phyloP scores from a whole-genome alignment of 2,113 vertebrate species.

The Lamprotornis superbus region DNA sequence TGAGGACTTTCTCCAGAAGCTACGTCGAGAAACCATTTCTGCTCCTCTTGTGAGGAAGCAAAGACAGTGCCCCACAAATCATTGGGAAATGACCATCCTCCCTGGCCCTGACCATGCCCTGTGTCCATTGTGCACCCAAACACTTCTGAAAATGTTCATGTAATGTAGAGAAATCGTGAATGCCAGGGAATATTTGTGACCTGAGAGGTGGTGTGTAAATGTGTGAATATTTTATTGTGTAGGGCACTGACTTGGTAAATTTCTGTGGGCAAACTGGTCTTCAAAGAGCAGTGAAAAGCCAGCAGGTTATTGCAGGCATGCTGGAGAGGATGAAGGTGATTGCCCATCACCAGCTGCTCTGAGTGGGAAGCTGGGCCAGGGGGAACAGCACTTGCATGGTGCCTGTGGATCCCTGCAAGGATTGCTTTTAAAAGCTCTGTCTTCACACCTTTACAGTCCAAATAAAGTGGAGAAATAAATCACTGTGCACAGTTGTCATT shows the following conservation, averaged over 20 bases:
- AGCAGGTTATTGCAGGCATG: accelerated
- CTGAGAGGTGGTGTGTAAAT: background rate
- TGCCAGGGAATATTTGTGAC: accelerated
- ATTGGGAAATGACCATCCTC: background rate
- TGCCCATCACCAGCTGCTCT: background rate
- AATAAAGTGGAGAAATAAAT: constrained; percentile 47
- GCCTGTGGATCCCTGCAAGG: background rate
- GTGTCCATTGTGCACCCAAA: background rate
- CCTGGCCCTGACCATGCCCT: background rate
- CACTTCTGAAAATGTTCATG: accelerated
- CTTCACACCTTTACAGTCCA: constrained; percentile 2
- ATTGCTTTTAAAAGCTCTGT: background rate
- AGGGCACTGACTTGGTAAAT: background rate
- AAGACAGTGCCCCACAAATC: background rate
- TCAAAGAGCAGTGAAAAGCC: background rate
- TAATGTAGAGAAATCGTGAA: background rate
- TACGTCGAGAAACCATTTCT: background rate
- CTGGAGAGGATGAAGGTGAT: background rate
- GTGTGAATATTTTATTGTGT: background rate
- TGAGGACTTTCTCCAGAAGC: background rate
- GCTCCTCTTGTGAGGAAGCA: background rate
- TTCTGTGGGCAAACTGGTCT: background rate
- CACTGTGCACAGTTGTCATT: constrained; percentile 39
- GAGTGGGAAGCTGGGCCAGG: background rate
- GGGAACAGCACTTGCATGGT: background rate